phyloP scores from a whole-genome alignment of 2,113 vertebrate species.

The Leucopsar rothschildi region DNA sequence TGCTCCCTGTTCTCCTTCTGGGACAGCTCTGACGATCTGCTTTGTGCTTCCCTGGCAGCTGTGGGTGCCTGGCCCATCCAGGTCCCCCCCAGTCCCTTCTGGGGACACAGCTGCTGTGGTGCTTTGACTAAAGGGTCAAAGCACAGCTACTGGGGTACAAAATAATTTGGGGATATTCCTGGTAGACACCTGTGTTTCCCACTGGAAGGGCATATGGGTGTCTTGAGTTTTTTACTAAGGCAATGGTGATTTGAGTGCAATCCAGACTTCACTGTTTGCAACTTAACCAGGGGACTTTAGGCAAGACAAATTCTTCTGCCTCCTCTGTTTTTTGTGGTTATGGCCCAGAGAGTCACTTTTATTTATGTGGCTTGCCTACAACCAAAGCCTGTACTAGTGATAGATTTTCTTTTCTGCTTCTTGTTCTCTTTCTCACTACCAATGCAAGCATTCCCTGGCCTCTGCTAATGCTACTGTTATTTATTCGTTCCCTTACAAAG shows the following conservation, averaged over 20 bases:
- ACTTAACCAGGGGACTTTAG: not conserved
- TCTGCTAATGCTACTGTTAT: not conserved
- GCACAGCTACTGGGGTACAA: rapidly evolving
- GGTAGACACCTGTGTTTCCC: not conserved
- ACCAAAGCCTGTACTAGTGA: not conserved
- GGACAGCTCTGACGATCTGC: not conserved
- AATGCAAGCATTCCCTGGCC: not conserved
- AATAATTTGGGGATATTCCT: not conserved
- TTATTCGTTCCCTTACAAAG: not conserved
- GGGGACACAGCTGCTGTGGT: not conserved
- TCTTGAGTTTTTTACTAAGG: not conserved
- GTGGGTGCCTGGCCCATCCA: too few species aligned
- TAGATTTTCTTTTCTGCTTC: not conserved
- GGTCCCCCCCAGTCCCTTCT: rapidly evolving
- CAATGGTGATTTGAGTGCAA: not conserved
- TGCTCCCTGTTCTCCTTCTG: not conserved
- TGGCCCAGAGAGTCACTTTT: not conserved
- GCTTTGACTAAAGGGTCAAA: not conserved
- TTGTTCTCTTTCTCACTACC: not conserved
- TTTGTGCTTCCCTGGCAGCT: rapidly evolving
- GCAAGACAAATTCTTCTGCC: not conserved
- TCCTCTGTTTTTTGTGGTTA: not conserved
- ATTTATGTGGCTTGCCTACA: not conserved
- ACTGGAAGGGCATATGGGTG: not conserved
- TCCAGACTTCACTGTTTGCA: not conserved